Evolutionary conservation across 2,888 invertebrate species (phyloP).

Genomic region (Cheiracanthium punctorium): DNA sequence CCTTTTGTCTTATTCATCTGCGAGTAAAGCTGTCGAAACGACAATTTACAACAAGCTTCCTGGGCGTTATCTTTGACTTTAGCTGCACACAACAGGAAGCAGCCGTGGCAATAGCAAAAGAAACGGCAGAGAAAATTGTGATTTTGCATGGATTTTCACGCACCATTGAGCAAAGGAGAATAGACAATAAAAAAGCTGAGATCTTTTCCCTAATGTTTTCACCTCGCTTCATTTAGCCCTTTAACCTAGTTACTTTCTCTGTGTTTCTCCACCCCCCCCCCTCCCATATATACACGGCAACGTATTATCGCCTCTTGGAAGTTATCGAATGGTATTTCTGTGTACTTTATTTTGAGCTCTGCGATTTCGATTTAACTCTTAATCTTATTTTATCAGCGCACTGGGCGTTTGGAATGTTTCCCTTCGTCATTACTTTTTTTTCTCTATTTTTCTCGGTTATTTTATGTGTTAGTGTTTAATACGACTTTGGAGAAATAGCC

Average conservation of each 20-base stretch:
- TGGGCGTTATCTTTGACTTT: neutral
- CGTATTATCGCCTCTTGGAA: neutral
- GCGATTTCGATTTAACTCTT: neutral
- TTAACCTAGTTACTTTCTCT: neutral
- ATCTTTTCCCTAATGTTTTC: slow-evolving; percentile 26
- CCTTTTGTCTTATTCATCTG: neutral
- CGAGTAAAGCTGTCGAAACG: neutral
- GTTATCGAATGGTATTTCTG: neutral
- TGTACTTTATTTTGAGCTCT: neutral
- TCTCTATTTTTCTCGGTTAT: neutral
- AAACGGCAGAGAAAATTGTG: slow-evolving; percentile 8
- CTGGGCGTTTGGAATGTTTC: neutral
- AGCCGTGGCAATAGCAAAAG: neutral
- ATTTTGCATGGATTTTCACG: slow-evolving; percentile 16
- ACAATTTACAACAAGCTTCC: neutral
- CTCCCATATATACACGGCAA: neutral
- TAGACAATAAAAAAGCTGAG: slow-evolving; percentile 8
- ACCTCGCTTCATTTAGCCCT: slow-evolving; percentile 11
- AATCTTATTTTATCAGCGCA: slow-evolving; percentile 3
- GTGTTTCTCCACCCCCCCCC: no score
- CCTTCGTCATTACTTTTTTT: no score
- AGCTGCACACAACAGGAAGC: neutral
- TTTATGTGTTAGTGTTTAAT: no score
- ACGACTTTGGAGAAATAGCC: no score
- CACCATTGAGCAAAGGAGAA: slow-evolving; percentile 16